phyloP scores from a whole-genome alignment of 2,113 vertebrate genomes.

The Barnardius zonarius region DNA sequence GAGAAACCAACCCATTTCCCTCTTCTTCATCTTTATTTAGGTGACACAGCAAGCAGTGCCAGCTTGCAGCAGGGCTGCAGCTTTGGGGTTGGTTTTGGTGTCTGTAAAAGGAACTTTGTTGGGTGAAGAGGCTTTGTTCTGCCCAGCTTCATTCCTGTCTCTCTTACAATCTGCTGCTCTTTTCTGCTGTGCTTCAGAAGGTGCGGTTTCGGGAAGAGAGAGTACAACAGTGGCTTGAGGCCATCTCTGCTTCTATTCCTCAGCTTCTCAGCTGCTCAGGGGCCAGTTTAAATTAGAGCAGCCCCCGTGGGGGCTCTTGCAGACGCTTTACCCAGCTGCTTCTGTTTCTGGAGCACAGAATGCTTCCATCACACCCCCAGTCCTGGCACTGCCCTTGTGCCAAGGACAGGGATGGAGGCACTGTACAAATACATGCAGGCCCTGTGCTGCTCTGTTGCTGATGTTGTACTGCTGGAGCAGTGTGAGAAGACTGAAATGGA shows the following conservation, averaged over 20 bases:
- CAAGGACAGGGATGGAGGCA: constrained; percentile 4
- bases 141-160: background rate
- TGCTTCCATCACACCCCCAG: background rate
- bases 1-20: background rate
- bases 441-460: background rate
- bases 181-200: constrained; percentile 15
- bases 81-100: background rate
- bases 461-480: background rate
- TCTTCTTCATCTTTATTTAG: background rate
- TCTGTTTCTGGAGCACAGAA: constrained; percentile 35
- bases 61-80: background rate
- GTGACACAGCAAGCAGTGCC: background rate
- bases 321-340: background rate
- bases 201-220: constrained; percentile 1
- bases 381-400: background rate
- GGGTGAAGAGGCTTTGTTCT: background rate
- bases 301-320: background rate
- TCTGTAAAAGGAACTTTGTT: background rate
- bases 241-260: constrained; percentile 37
- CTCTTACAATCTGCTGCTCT: background rate
- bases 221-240: constrained; percentile 50
- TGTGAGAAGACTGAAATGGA: background rate
- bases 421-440: background rate
- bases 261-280: constrained; percentile 7
- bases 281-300: constrained; percentile 46